Evolutionary conservation across 2,888 invertebrate species (phyloP), one percentile per base, ranked within the genome.

Genomic region (Stegophylla sp.): DNA sequence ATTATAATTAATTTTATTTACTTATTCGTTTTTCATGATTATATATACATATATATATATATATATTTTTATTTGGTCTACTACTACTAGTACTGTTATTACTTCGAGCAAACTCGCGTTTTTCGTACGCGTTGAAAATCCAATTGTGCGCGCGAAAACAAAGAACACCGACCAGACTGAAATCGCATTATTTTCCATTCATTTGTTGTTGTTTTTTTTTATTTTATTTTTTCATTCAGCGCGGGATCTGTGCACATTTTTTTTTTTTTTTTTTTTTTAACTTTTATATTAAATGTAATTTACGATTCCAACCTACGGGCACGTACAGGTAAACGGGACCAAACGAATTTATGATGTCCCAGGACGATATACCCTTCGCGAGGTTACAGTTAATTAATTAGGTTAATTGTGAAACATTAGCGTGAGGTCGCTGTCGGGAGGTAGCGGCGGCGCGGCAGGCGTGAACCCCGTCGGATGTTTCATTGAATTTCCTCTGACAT

Each of bases 261-360:
- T 71, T 51, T 69, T 69, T 67, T 12, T 69, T n/a, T n/a, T n/a
- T n/a, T n/a, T n/a, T n/a, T 71, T 74, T 43, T 20, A 51, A 34
- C 51, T 88, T 88, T 59, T 89, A 95, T 97, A 71, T 63, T 61
- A 79, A 79, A 67, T 51, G 61, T 71, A 69, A 79, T 79, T 79
- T 79, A 79, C 79, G 79, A 79, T 79, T 79, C 77, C 56, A 45
- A 77, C 66, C 77, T 56, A 69, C 59, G 67, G 34, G 59, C 77
- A 77, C 77, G 51, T 59, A 77, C 77, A 66, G 76, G 75, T 76
- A 76, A 67, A 76, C 43, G 76, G 53, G 59, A 45, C 77, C 59
- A 41, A 79, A 79, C 69, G 79, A 79, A 79, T 69, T 79, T 79
- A 79, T 71, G 79, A 71, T 48, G 69, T 69, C 69, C 79, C 79